Conservation (phyloP, 2,888 invertebrate genomes). For the Polyommatus iphigenia region DNA sequence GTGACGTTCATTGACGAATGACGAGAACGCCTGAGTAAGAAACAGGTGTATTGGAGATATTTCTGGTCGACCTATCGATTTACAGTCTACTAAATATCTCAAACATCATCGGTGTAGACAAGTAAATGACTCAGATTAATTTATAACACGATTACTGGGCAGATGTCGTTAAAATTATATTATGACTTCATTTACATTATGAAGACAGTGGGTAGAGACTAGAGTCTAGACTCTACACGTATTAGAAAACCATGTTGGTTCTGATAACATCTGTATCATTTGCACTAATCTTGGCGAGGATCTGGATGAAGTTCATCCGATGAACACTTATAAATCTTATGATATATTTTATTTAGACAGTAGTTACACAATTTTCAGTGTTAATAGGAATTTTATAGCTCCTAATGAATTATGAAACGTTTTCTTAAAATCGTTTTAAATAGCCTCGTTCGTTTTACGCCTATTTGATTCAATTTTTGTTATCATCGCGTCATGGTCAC, state of each 20-base stretch:
- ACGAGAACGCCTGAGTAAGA: neutral
- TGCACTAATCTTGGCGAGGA: neutral
- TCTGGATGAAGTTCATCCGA: neutral
- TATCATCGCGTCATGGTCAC: constrained; percentile 19
- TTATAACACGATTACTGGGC: constrained; percentile 8
- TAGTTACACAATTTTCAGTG: neutral
- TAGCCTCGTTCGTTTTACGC: neutral
- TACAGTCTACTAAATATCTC: constrained; percentile 9
- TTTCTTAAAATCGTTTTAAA: neutral
- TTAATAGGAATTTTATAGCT: neutral
- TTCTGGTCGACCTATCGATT: constrained; percentile 22
- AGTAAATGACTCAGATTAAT: constrained; percentile 29
- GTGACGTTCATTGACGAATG: constrained; percentile 8
- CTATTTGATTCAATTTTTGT: neutral
- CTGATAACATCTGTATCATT: neutral
- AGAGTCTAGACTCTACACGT: neutral
- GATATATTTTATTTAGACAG: too few relatives aligned
- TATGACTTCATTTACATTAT: neutral
- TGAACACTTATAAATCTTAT: constrained; percentile 23
- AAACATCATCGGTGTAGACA: constrained; percentile 1
- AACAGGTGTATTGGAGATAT: constrained; percentile 11
- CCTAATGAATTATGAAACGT: neutral
- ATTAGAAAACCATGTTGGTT: neutral
- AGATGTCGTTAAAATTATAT: neutral
- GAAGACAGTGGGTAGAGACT: neutral